phyloP scores from a whole-genome alignment of 2,888 invertebrate genomes.

The Leptodirus hochenwartii region DNA sequence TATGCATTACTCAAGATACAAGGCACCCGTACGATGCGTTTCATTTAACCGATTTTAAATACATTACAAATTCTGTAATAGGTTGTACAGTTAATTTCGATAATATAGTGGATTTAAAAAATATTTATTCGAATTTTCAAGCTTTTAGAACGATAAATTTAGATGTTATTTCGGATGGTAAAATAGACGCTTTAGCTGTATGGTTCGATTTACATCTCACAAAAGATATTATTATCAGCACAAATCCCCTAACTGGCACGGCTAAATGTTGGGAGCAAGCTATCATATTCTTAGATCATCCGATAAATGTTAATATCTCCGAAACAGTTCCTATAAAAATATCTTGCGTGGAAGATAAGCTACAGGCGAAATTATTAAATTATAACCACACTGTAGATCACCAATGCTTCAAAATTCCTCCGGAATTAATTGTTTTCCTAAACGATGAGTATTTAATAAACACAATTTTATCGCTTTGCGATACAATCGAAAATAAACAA shows the following conservation, averaged over 20 bases:
- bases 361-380: no score
- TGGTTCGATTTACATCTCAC: conserved; percentile 59
- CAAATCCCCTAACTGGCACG: conserved; percentile 33
- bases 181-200: conserved; percentile 43
- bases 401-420: conserved; percentile 18
- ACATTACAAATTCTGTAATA: no score
- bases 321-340: conserved; percentile 24
- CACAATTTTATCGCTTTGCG: conserved; percentile 21
- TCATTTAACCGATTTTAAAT: conserved; percentile 2
- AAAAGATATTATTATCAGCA: conserved; percentile 39
- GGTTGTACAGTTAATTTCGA: not conserved
- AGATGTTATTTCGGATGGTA: conserved; percentile 24
- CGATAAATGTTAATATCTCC: conserved; percentile 21
- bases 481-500: conserved; percentile 23
- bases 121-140: not conserved
- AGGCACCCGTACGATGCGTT: conserved; percentile 4
- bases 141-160: not conserved
- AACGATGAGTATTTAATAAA: conserved; percentile 23
- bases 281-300: conserved; percentile 39
- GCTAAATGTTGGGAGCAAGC: conserved; percentile 64
- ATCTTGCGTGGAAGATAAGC: conserved; percentile 26
- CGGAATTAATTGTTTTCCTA: conserved; percentile 19
- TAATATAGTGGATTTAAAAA: not conserved
- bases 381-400: no score
- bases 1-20: no score